Evolutionary conservation across 2,113 vertebrate genomes (phyloP), one percentile per base, ranked within the genome.

Genomic region (Sialia sialis): DNA sequence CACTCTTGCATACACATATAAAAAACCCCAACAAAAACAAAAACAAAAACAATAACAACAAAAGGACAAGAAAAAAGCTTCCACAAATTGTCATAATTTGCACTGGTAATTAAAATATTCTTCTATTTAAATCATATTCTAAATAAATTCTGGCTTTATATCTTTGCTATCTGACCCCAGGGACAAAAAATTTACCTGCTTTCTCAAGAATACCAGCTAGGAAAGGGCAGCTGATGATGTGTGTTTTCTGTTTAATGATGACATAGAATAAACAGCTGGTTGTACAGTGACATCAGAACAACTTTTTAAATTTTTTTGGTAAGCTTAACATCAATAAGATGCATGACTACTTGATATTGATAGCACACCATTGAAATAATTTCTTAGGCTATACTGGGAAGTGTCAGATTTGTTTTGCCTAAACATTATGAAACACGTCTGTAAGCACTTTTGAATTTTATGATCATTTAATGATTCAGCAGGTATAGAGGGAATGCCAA

Each of bases 51-150:
- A 43, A 8, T 4, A 49, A 23, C 30, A 58, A 22, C 16, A 41
- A 30, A 8, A 34, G 5, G 7, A 7, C 18, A 20, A 20, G 2
- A 17, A 23, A 20, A 22, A 2, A 17, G 0, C 5, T 11, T 39
- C 16, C 11, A 26, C 1, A 38, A 60, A 38, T 30, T 29, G 2
- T 46, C 44, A 48, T 29, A 70, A 21, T 69, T 69, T 80, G 8
- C 6, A 25, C 10, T 30, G 12, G 3, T 16, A 56, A 44, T 21
- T 36, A 54, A 86, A 80, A 49, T 62, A 77, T 21, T 83, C 7
- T 73, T 4, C 5, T 41, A 16, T 19, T 16, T 80, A 66, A 69
- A 77, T 66, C 0, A 8, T 64, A 49, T 64, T 34, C 22, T 52
- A 13, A 3, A n/a, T 86, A 34, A 55, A 1, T 49, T 69, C 44